A percentile compares a stretch with the other conserved stretches of the same genome.
phyloP scores from a whole-genome alignment of 2,888 invertebrate genomes.

The Lasioglossum vierecki region DNA sequence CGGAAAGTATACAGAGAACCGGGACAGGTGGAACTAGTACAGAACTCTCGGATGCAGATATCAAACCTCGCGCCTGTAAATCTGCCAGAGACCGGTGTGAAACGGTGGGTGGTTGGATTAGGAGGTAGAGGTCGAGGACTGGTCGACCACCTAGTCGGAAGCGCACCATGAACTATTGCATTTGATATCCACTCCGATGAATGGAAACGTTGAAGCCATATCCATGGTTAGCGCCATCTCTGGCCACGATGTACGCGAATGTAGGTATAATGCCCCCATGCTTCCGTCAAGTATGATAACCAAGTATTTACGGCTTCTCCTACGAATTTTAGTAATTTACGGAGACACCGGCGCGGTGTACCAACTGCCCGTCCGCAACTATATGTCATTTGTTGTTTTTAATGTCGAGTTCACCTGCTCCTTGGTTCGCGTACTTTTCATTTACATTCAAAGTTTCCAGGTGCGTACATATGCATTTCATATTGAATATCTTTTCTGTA shows the following conservation, averaged over 20 bases:
- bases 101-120: constrained; percentile 69
- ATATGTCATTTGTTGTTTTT: constrained; percentile 38
- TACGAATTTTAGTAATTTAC: constrained; percentile 80
- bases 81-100: constrained; percentile 71
- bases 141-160: constrained; percentile 76
- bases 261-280: constrained; percentile 76
- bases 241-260: constrained; percentile 71
- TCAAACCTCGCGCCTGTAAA: constrained; percentile 68
- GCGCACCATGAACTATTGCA: constrained; percentile 80
- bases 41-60: constrained; percentile 70
- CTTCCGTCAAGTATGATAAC: constrained; percentile 82
- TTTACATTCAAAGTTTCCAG: background rate
- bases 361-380: constrained; percentile 23
- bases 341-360: constrained; percentile 58
- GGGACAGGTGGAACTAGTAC: constrained; percentile 63
- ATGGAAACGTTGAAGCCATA: constrained; percentile 76
- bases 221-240: constrained; percentile 69
- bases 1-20: constrained; percentile 55
- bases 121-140: constrained; percentile 73
- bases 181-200: constrained; percentile 82
- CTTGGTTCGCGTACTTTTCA: background rate
- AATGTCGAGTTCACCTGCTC: background rate
- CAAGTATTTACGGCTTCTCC: constrained; percentile 81
- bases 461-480: background rate
- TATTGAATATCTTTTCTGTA: background rate